Base-by-base conservation (phyloP, 2,113 vertebrate genomes). In the Choloepus hoffmanni region DNA sequence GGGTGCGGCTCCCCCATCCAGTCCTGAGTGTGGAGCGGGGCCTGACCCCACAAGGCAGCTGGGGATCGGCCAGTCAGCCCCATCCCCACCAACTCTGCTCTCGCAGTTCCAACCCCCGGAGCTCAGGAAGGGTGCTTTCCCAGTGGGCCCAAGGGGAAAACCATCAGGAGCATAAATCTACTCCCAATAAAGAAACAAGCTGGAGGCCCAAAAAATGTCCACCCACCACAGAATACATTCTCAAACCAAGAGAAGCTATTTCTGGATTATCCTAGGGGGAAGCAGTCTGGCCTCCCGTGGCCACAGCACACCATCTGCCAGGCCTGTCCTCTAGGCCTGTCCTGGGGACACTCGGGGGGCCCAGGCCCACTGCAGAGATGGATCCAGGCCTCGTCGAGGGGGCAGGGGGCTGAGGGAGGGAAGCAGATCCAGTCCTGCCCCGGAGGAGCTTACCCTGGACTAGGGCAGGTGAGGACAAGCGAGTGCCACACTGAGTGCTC, bases 201-300 rank as follows among this genome's bases (percentile, higher is more conserved):
- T 92, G 55, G 73, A 77, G 55, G 83, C 58, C 83, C 94, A 11
- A 3, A 79, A 73, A 58, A 85, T 10, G 28, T 26, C 70, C 50
- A 5, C 72, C 88, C 85, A 95, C 91, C 73, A 62, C 0, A 63
- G 85, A 62, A 72, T 1, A 30, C 63, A 62, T 48, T 92, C 94
- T 86, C 93, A 76, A 30, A 13, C 82, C 76, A 7, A 89, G 70
- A 90, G 77, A 81, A 91, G 89, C 92, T 95, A 97, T 96, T 96
- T 97, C 92, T 89, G 93, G 94, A 89, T 91, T 89, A 33, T 60
- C 63, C 72, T 82, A 74, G 93, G 85, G 86, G 95, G 94, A 36
- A 65, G 92, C 63, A 45, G 43, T 7, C 43, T 81, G 10, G 73
- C 82, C 92, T 85, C 96, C 90, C 14, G 23, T 53, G 92, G 74